Base-by-base conservation (phyloP, 2,888 invertebrate genomes). In the Plebejus anna region DNA sequence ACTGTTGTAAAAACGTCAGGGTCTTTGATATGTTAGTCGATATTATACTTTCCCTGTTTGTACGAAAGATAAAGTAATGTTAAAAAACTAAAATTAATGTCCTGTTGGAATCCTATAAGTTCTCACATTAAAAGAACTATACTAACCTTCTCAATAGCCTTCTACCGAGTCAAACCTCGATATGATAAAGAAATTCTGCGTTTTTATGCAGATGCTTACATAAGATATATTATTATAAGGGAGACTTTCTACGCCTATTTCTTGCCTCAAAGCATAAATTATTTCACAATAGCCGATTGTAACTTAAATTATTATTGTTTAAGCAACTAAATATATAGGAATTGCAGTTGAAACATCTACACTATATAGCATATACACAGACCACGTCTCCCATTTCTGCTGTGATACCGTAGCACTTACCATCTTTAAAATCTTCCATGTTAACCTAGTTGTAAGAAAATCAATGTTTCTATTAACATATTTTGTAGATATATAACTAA, bases 351-450 rank as follows among this genome's bases (percentile, higher is more conserved):
- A 61, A 70, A 61, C 75, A 61, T 22, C 66, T 51, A 75, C 66
- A 51, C 22, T 38, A 32, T 32, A 22, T 22, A 22, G 22, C 22
- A 22, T 22, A 75, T 80, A 79, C 81, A 81, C 80, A 81, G 82
- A 84, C 86, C 83, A 85, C 86, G 86, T 87, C 87, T 88, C 88
- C 88, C 86, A 87, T 87, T 88, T 89, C 90, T 91, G 89, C 92
- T 93, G 93, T 93, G 92, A 94, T 93, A 94, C 87, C 91, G 87
- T 92, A 91, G 90, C 88, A 90, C 90, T 90, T 87, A 89, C 87
- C 89, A 88, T 86, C 88, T 84, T 61, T 81, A 86, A 89, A 90
- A 91, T 90, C 92, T 92, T 91, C 92, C 91, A 90, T 86, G 89
- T 90, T 91, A 90, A 88, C 80, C 84, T 92, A 91, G 88, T 89